phyloP scores from a whole-genome alignment of 2,113 vertebrate species.

The Aepyceros melampus region DNA sequence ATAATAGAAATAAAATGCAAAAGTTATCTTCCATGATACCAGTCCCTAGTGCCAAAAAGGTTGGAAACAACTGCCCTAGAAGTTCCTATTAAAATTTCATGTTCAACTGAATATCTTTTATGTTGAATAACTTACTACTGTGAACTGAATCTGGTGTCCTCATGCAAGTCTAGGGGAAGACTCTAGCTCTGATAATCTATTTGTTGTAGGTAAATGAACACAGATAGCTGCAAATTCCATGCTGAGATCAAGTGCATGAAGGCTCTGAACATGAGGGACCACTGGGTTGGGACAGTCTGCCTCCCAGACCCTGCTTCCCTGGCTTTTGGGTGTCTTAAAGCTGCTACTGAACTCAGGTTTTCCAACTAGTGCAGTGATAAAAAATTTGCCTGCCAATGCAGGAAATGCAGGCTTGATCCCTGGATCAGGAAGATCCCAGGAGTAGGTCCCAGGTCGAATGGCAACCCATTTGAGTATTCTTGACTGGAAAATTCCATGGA shows the following conservation, averaged over 20 bases:
- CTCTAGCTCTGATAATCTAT: neutral
- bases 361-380: neutral
- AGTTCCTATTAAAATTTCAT: neutral
- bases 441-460: neutral
- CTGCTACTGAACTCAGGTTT: neutral
- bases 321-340: neutral
- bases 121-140: neutral
- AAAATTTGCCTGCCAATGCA: neutral
- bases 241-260: neutral
- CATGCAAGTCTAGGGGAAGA: neutral
- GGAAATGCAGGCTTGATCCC: neutral
- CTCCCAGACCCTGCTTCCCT: neutral
- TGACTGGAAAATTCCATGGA: neutral
- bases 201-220: neutral
- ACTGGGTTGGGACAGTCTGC: neutral
- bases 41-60: neutral
- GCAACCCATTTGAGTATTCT: neutral
- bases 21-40: neutral
- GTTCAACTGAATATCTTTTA: neutral
- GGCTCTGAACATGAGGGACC: neutral
- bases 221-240: neutral
- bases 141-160: neutral
- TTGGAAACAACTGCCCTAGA: neutral
- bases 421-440: neutral
- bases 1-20: neutral